Evolutionary conservation across 1,140 invertebrate genomes (phyloP).

Genomic region (Uloborus diversus): DNA sequence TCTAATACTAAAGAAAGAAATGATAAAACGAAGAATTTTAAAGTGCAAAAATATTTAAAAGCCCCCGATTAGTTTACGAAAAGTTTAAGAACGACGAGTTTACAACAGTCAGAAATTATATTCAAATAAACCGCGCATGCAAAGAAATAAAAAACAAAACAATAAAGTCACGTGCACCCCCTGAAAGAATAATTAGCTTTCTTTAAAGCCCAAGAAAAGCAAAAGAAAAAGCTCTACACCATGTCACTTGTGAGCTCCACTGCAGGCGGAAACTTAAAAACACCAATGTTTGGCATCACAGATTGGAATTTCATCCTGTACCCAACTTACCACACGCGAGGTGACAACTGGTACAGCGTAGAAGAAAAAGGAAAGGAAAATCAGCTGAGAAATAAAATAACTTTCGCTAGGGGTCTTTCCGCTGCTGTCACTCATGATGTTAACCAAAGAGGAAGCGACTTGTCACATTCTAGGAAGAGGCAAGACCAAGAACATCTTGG

Average conservation of each 20-base stretch:
- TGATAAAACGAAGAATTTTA: no score
- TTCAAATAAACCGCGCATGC: no score
- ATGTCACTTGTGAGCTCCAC: no score
- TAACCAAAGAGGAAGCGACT: conserved; percentile 19
- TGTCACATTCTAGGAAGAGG: conserved; percentile 17
- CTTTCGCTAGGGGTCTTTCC: conserved; percentile 35
- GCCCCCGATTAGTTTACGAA: no score
- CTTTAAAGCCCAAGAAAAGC: no score
- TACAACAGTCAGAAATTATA: no score
- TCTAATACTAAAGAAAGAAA: no score
- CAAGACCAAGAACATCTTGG: conserved; percentile 33
- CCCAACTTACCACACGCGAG: conserved; percentile 27
- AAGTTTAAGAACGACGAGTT: no score
- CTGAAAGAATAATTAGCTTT: not conserved
- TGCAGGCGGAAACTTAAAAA: not conserved
- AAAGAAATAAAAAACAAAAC: no score
- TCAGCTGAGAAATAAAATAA: conserved; percentile 23
- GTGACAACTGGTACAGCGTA: not conserved
- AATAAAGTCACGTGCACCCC: no score
- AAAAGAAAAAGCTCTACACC: no score
- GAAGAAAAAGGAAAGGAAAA: not conserved
- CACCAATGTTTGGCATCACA: not conserved
- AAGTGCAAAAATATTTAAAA: no score
- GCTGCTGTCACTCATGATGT: conserved; percentile 25
- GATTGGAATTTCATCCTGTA: not conserved